Percentiles rank a stretch among this genome's conserved stretches.
Conservation (phyloP, 2,797 vertebrate species). For the Nyctalus aviator region DNA sequence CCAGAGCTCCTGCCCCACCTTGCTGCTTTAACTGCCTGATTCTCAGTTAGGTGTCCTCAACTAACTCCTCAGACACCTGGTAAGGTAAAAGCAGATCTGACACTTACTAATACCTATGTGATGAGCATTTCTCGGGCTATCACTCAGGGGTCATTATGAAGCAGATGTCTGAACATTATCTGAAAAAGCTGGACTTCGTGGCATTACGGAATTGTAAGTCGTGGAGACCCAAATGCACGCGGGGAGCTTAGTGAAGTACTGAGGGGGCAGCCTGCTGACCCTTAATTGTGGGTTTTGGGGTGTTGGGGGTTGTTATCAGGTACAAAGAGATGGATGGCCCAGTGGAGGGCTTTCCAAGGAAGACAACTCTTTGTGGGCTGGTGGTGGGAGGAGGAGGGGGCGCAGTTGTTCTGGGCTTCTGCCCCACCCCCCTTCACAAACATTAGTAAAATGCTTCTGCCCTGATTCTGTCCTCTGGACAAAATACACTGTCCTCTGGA, state of each 20-base stretch:
- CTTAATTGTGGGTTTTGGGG: background rate
- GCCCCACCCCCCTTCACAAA: background rate
- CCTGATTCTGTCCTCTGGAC: background rate
- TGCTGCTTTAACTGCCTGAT: rapidly evolving
- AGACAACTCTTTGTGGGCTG: background rate
- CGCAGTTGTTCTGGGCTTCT: background rate
- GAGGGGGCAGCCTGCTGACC: background rate
- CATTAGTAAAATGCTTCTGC: background rate
- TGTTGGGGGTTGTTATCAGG: background rate
- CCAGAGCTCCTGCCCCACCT: rapidly evolving
- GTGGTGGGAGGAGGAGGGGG: rapidly evolving
- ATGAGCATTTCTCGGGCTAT: background rate
- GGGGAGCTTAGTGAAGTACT: rapidly evolving
- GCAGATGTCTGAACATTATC: slow-evolving; percentile 57
- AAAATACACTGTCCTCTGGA: too few species aligned
- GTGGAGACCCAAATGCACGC: rapidly evolving
- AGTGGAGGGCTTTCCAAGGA: background rate
- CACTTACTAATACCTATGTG: rapidly evolving
- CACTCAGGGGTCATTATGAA: slow-evolving; percentile 62
- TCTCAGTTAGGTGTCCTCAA: background rate
- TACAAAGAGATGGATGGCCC: background rate
- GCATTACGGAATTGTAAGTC: slow-evolving; percentile 54
- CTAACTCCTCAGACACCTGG: rapidly evolving
- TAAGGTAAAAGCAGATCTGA: background rate
- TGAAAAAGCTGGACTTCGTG: slow-evolving; percentile 62